Percentiles rank a stretch among this genome's conserved stretches.
Conservation (phyloP, 1,140 invertebrate genomes). For the Telenomus remus region DNA sequence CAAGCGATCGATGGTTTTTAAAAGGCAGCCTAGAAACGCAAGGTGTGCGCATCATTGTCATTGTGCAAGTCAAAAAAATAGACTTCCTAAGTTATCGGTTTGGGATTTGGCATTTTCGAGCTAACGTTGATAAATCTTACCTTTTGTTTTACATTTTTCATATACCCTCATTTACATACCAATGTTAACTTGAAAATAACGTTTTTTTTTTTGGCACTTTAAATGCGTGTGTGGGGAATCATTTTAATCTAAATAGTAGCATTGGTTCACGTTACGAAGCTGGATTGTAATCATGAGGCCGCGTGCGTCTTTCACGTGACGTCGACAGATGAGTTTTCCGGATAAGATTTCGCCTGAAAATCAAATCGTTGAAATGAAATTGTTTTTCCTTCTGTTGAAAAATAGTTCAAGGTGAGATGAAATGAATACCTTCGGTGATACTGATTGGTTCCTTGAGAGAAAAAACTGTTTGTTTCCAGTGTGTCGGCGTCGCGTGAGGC, state of each 20-base stretch:
- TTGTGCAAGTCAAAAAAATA: conserved; percentile 38
- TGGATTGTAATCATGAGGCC: conserved; percentile 77
- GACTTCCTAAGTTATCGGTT: conserved; percentile 4
- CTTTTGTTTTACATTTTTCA: no score
- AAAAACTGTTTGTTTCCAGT: conserved; percentile 99
- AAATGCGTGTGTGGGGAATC: conserved; percentile 8
- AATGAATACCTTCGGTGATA: conserved; percentile 81
- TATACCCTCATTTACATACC: no score
- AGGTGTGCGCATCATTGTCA: conserved; percentile 27
- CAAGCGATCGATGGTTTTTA: conserved; percentile 16
- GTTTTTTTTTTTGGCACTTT: conserved; percentile 24
- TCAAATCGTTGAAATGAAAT: conserved; percentile 5
- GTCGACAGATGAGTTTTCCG: conserved; percentile 80
- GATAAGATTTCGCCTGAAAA: conserved; percentile 77
- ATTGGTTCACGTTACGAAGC: conserved; percentile 68
- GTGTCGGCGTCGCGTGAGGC: conserved; percentile 85
- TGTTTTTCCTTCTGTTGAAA: no score
- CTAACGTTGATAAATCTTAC: no score
- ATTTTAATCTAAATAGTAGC: conserved; percentile 69
- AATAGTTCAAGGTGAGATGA: no score
- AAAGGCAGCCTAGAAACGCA: conserved; percentile 6
- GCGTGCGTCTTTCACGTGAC: conserved; percentile 78
- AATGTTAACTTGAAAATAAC: background rate
- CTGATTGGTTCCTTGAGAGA: conserved; percentile 85
- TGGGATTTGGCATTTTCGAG: background rate